Evolutionary conservation across 2,888 invertebrate species (phyloP), one percentile per base, ranked within the genome.

Genomic region (Eulithis prunata): DNA sequence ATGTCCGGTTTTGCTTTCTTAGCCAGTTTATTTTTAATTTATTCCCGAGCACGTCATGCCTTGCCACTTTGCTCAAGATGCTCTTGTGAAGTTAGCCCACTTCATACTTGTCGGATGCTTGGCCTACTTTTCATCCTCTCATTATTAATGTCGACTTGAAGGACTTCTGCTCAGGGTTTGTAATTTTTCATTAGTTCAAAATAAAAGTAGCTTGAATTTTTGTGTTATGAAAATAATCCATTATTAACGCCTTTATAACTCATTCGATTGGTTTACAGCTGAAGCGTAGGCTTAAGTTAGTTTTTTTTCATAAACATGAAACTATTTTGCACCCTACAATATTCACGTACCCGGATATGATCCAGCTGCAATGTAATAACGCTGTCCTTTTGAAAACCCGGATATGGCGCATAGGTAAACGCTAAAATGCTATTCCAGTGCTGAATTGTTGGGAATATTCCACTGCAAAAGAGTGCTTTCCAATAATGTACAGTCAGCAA

Each of bases 31-130:
- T 45, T 68, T 64, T 64, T 59, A 69, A 70, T 66, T 70, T 71
- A 68, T 71, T 71, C 61, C 60, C 51, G 49, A 56, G 47, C 59
- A 57, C 13, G 60, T 60, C 60, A 47, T 64, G 57, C 53, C 60
- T 61, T 51, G 60, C 57, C 54, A 57, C 64, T 64, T 64, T 53
- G 57, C 57, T 68, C 58, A 28, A 70, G 69, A 67, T 68, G 71
- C 63, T 68, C 68, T 70, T 73, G 68, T 64, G 38, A 70, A 71
- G 69, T 73, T 70, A 64, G 52, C 55, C 61, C 66, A 70, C 65
- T 72, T 70, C 65, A 65, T 66, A 70, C 69, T 71, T 73, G 66
- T 61, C 60, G 62, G 66, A 60, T 61, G 68, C 69, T 69, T 73
- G 71, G 59, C 71, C 73, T 69, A 70, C 66, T 71, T 73, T 70